Percentiles rank a stretch among this genome's conserved stretches.
phyloP scores from a whole-genome alignment of 2,797 vertebrate genomes.

The Novumbra hubbsi region DNA sequence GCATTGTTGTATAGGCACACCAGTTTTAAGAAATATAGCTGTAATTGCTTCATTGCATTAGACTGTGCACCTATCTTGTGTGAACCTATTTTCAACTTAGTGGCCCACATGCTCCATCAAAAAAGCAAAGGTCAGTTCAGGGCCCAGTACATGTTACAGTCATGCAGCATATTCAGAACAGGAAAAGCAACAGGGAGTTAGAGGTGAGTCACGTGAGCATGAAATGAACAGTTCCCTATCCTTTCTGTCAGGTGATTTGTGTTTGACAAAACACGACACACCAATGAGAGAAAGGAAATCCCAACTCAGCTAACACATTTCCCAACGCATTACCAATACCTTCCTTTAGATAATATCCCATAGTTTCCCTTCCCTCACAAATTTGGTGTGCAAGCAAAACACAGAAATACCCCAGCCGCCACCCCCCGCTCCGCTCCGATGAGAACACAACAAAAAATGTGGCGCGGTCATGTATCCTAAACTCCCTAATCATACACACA shows the following conservation, averaged over 20 bases:
- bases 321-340: conserved; percentile 27
- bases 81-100: too few species aligned
- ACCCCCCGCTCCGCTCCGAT: conserved; percentile 20
- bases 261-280: conserved; percentile 28
- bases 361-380: conserved; percentile 20
- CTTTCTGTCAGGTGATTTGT: conserved; percentile 43
- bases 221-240: conserved; percentile 17
- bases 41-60: too few species aligned
- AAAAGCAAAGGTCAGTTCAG: too few species aligned
- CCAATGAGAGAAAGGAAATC: conserved; percentile 28
- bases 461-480: conserved; percentile 49
- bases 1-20: too few species aligned
- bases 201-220: conserved; percentile 41
- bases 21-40: too few species aligned
- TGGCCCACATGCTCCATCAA: too few species aligned
- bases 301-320: conserved; percentile 25
- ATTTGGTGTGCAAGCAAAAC: conserved; percentile 62
- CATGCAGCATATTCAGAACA: conserved; percentile 61
- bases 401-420: conserved; percentile 28
- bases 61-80: too few species aligned
- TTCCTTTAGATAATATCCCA: conserved; percentile 22
- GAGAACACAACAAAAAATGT: conserved; percentile 29
- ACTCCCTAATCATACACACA: conserved; percentile 36
- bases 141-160: conserved; percentile 45
- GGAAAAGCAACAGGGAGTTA: conserved; percentile 29